These are phyloP conservation scores for Ectemnius continuus DNA, from an alignment of 2,888 invertebrate genomes.

Conservation along the genomic window DNA sequence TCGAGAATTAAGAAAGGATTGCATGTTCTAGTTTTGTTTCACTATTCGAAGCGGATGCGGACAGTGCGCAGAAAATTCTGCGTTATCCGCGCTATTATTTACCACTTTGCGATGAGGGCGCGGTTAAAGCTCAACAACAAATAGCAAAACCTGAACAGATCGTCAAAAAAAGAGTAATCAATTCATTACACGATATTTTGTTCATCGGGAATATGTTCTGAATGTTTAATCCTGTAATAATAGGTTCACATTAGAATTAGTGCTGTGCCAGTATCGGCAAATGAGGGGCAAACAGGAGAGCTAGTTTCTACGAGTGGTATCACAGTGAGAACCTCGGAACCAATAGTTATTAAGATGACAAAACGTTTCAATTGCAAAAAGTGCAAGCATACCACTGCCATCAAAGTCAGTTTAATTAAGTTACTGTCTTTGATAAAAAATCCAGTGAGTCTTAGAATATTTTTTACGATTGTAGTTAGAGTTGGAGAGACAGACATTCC, in stretches of 20 bases:
- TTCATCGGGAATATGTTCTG: neutral
- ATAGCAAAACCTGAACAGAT: constrained; percentile 77
- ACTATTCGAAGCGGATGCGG: constrained; percentile 84
- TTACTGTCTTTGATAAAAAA: neutral
- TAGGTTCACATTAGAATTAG: constrained; percentile 71
- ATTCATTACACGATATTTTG: neutral
- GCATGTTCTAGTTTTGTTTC: constrained; percentile 82
- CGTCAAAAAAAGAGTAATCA: constrained; percentile 81
- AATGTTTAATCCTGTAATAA: constrained; percentile 3
- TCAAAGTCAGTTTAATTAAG: constrained; percentile 79
- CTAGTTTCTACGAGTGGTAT: constrained; percentile 82
- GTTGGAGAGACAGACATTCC: constrained; percentile 73
- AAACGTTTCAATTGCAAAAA: constrained; percentile 87
- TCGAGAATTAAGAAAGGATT: no score
- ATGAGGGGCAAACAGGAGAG: constrained; percentile 74
- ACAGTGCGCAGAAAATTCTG: constrained; percentile 84
- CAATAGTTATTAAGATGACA: constrained; percentile 88
- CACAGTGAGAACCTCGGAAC: constrained; percentile 86
- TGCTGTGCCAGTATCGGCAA: constrained; percentile 81
- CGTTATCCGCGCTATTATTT: constrained; percentile 83
- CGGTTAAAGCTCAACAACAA: constrained; percentile 82
- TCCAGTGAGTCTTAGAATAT: constrained; percentile 1
- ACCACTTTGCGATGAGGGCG: constrained; percentile 82
- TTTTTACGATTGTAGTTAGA: constrained; percentile 62
- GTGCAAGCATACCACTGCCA: constrained; percentile 84